Evolutionary conservation across 2,797 vertebrate species (phyloP), one percentile per base, ranked within the genome.

Genomic region (Hippocampus kuda): DNA sequence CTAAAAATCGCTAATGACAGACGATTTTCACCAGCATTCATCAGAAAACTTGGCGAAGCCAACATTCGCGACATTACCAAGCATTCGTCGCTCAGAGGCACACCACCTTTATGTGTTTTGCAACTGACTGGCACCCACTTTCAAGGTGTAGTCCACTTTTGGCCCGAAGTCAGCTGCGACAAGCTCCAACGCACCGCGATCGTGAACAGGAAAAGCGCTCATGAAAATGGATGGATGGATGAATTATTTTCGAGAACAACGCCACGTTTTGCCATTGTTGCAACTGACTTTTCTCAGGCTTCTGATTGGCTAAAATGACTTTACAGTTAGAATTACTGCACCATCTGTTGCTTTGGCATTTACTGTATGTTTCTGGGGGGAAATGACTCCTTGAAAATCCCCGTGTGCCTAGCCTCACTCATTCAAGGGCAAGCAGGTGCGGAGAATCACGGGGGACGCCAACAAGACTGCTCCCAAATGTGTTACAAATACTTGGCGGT

Each of bases 371-470:
- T 26, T 64, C 46, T 64, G 5, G 41, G 22, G 22, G n/a, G 16
- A 64, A 63, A 44, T 44, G 5, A 63, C 61, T 63, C 24, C 41
- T 65, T 65, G n/a, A 26, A 48, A 65, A 65, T 65, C 63, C 44
- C 42, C 1, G 63, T 20, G 24, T 65, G 15, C 42, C 12, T 48
- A 48, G 41, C 15, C 15, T 48, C 65, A 69, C 75, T 75, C 65
- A 78, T 68, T 82, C 83, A 89, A 90, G 87, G 86, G 84, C 86
- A 79, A 86, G 74, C 88, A 89, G 88, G 88, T 89, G 88, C 82
- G 83, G 72, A 69, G 68, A 81, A 73, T 81, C 77, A 77, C 70
- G 71, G 77, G 75, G 72, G 70, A 75, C 78, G 59, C 65, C 73
- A 73, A 81, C 75, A 77, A 76, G 72, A 69, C 68, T 11, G 60